phyloP scores from a whole-genome alignment of 92 coral and sea anemone genomes.

The Anthopleura xanthogrammica region DNA sequence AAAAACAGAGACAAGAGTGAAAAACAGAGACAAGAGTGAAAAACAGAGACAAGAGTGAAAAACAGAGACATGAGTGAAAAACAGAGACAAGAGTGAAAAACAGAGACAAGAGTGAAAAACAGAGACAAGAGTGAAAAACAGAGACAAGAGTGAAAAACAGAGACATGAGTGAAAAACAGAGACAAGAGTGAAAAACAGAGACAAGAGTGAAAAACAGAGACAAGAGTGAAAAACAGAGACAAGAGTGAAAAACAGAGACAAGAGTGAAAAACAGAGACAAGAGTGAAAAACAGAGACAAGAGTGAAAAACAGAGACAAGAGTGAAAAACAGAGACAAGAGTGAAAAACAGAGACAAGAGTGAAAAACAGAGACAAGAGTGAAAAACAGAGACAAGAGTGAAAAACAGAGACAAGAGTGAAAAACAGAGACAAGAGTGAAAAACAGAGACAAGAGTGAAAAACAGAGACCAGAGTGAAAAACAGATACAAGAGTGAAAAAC shows the following conservation, averaged over 20 bases:
- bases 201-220: neutral
- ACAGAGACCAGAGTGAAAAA: neutral
- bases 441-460: slow-evolving; percentile 8
- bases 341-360: neutral
- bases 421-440: neutral
- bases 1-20: neutral
- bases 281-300: neutral
- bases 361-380: neutral
- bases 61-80: neutral
- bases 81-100: neutral
- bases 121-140: neutral
- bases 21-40: neutral
- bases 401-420: neutral
- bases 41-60: neutral
- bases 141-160: neutral
- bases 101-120: too few species aligned
- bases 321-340: neutral
- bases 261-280: neutral
- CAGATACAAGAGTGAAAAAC: neutral
- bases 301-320: neutral
- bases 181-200: neutral
- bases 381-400: neutral
- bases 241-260: neutral
- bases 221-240: slow-evolving; percentile 1
- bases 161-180: slow-evolving; percentile 3